A percentile compares a stretch with the other conserved stretches of the same genome.
phyloP scores from a whole-genome alignment of 1,140 invertebrate species.

The Hylyphantes graminicola region DNA sequence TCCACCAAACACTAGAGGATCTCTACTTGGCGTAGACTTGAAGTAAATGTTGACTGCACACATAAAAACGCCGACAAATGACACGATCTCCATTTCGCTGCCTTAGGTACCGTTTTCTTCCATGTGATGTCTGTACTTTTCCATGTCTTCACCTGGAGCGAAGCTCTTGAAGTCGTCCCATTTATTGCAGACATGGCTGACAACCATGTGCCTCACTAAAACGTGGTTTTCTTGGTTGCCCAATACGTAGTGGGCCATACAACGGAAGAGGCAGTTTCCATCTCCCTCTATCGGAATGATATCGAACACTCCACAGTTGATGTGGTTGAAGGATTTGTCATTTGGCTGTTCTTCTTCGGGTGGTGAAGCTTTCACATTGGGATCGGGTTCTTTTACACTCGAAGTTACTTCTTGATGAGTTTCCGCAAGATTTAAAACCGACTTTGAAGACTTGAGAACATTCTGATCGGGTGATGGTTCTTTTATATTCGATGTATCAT shows the following conservation, averaged over 20 bases:
- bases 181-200: background rate
- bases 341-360: background rate
- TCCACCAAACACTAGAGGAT: background rate
- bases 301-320: background rate
- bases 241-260: background rate
- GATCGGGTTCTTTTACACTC: no score
- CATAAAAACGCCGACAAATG: background rate
- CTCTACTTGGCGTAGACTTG: background rate
- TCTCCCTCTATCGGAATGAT: background rate
- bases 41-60: background rate
- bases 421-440: no score
- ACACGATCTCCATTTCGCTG: background rate
- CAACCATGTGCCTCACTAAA: background rate
- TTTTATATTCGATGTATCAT: no score
- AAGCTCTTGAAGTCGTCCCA: background rate
- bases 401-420: no score
- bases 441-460: no score
- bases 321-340: background rate
- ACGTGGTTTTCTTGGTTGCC: background rate
- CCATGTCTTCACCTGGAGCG: background rate
- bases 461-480: no score
- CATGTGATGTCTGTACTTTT: background rate
- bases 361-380: no score
- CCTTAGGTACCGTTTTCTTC: background rate
- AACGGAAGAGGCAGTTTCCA: conserved; percentile 13